Evolutionary conservation across 53 echinoderm and acorn worm species (phyloP).

Genomic region (Echinarachnius parma): DNA sequence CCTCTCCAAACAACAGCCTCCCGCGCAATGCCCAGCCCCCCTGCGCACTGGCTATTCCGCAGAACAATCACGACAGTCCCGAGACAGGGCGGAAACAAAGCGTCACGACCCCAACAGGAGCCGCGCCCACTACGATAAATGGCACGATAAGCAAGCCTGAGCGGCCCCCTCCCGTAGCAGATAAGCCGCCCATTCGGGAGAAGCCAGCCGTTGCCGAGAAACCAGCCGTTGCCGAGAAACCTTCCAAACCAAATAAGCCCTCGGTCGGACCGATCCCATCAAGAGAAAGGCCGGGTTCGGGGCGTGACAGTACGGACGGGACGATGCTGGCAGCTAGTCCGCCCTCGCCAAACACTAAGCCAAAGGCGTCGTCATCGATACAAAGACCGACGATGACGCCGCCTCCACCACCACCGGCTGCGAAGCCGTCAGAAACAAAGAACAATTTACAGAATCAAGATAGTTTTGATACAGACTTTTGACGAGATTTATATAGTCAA

Average conservation of each 20-base stretch:
- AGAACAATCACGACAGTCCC: slow-evolving; percentile 24
- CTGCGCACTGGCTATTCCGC: not conserved
- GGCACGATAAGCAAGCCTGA: slow-evolving; percentile 32
- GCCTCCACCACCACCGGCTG: slow-evolving; percentile 25
- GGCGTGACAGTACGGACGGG: slow-evolving; percentile 32
- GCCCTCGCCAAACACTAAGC: slow-evolving; percentile 33
- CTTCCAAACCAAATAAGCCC: slow-evolving; percentile 21
- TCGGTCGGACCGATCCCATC: slow-evolving; percentile 35
- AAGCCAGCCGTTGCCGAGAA: slow-evolving; percentile 18
- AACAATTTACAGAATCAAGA: slow-evolving; percentile 17
- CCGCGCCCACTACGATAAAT: not conserved
- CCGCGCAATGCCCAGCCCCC: slow-evolving; percentile 14
- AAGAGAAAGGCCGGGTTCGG: slow-evolving; percentile 35
- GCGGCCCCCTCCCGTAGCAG: slow-evolving; percentile 19
- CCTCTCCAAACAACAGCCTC: slow-evolving; percentile 38
- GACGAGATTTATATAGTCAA: too few species aligned
- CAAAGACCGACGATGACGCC: slow-evolving; percentile 35
- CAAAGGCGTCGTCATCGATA: slow-evolving; percentile 13
- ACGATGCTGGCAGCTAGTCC: not conserved
- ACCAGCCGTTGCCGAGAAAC: slow-evolving; percentile 5
- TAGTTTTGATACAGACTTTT: slow-evolving; percentile 41
- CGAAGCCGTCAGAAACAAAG: slow-evolving; percentile 16
- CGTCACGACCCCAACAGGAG: not conserved
- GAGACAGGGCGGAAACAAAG: slow-evolving; percentile 4
- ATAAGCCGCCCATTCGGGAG: slow-evolving; percentile 5